Evolutionary conservation across 2,113 vertebrate genomes (phyloP).

Genomic region (Indicator maculatus): DNA sequence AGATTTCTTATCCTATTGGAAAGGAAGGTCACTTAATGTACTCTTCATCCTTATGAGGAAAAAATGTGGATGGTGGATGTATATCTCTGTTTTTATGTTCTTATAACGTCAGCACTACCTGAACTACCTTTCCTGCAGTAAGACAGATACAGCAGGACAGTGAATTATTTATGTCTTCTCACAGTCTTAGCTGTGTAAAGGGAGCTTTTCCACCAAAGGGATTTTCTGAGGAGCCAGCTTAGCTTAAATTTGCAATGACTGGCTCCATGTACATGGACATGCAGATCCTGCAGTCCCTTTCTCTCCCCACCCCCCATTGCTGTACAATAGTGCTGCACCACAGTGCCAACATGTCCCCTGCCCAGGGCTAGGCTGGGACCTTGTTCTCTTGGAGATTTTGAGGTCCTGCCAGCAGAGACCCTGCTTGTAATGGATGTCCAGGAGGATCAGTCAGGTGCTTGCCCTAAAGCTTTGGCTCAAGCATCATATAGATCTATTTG

Average conservation of each 20-base stretch:
- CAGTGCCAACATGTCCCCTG: fast-evolving
- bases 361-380: fast-evolving
- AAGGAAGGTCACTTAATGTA: slow-evolving; percentile 9
- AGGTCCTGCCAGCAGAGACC: neutral
- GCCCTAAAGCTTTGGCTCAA: neutral
- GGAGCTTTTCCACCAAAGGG: neutral
- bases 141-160: neutral
- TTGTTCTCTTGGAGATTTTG: neutral
- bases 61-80: neutral
- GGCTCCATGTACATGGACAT: neutral
- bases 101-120: neutral
- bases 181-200: neutral
- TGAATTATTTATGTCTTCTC: slow-evolving; percentile 12
- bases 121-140: neutral
- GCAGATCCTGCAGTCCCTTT: neutral
- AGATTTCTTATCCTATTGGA: slow-evolving; percentile 56
- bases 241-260: neutral
- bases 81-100: neutral
- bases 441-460: neutral
- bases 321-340: neutral
- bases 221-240: neutral
- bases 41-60: neutral
- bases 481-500: neutral
- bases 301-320: no score
- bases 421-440: neutral